Percentiles rank a stretch among this genome's conserved stretches.
Conservation (phyloP, 2,113 vertebrate genomes). For the Aphyosemion australe region DNA sequence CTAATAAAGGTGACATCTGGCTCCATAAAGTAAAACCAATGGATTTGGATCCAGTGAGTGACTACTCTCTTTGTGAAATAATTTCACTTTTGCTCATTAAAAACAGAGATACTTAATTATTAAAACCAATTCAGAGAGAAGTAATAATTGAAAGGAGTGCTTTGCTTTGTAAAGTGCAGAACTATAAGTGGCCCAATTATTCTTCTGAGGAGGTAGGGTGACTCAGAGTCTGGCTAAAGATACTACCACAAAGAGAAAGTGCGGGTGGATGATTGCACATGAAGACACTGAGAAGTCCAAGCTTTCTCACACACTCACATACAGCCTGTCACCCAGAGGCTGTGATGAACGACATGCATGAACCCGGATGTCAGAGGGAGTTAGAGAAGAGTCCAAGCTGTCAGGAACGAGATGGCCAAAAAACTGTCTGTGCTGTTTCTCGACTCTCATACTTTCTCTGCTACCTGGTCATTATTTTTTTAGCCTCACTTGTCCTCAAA, state of each 20-base stretch:
- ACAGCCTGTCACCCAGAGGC: conserved; percentile 51
- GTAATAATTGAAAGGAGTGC: background rate
- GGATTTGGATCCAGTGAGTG: conserved; percentile 9
- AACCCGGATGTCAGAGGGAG: conserved; percentile 51
- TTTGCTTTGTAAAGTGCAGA: conserved; percentile 17
- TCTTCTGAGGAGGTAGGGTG: conserved; percentile 31
- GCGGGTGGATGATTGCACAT: conserved; percentile 42
- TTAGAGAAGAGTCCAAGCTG: conserved; percentile 50
- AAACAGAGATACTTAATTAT: background rate
- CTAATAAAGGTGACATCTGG: conserved; percentile 59
- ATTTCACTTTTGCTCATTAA: background rate
- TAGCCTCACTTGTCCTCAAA: conserved; percentile 17
- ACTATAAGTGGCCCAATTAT: conserved; percentile 49
- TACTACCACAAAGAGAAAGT: conserved; percentile 44
- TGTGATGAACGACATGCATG: conserved; percentile 56
- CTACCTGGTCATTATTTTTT: conserved; percentile 45
- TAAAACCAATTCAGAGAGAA: background rate
- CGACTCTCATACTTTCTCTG: conserved; percentile 10
- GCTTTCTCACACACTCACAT: conserved; percentile 24
- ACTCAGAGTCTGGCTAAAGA: conserved; percentile 56
- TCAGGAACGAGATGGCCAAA: conserved; percentile 28
- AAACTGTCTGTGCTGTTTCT: conserved; percentile 15
- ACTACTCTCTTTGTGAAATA: conserved; percentile 1
- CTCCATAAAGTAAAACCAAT: conserved; percentile 53
- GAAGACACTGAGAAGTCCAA: conserved; percentile 26